Conservation (phyloP, 1,140 invertebrate species). For the Hylaeus anthracinus region DNA sequence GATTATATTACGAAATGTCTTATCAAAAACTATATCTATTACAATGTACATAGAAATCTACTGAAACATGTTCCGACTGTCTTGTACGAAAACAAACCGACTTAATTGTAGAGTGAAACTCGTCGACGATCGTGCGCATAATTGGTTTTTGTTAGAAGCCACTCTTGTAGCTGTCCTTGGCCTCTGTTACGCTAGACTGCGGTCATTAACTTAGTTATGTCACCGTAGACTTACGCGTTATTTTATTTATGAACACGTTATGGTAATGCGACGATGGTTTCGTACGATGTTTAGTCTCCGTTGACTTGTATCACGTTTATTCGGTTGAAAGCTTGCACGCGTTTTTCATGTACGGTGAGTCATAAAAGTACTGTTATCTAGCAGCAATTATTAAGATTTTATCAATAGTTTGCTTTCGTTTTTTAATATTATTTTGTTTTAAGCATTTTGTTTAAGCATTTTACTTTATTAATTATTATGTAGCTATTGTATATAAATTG, state of each 20-base stretch:
- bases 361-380: too few relatives aligned
- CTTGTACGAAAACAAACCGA: background rate
- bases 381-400: too few relatives aligned
- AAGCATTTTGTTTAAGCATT: too few relatives aligned
- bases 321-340: background rate
- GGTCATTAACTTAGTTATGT: constrained; percentile 10
- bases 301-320: background rate
- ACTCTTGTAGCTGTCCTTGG: background rate
- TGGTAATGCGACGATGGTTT: background rate
- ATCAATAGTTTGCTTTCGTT: too few relatives aligned
- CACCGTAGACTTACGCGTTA: background rate
- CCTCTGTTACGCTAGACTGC: background rate
- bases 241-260: background rate
- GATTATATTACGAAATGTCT: too few relatives aligned
- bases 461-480: too few relatives aligned
- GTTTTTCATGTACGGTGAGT: too few relatives aligned
- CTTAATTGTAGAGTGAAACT: background rate
- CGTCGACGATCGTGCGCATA: background rate
- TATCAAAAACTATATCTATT: too few relatives aligned
- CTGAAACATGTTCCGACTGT: background rate
- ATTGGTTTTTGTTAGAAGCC: background rate
- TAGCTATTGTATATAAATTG: too few relatives aligned
- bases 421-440: too few relatives aligned
- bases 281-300: background rate
- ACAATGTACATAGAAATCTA: too few relatives aligned